These are phyloP conservation scores for Mechanitis messenoides DNA, from an alignment of 2,888 invertebrate genomes.

Conservation along the genomic window DNA sequence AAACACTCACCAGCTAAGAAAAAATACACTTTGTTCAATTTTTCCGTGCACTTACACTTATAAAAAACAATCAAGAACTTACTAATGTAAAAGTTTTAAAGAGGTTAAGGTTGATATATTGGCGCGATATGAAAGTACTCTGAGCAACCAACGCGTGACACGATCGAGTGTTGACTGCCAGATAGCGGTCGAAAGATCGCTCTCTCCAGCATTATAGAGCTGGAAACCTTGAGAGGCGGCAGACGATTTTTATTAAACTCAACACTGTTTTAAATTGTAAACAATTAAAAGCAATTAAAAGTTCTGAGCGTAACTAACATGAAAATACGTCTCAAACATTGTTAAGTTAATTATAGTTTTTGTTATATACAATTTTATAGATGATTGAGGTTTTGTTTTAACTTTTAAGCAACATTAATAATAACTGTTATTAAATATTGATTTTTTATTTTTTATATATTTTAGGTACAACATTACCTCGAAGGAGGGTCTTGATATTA, in stretches of 20 bases:
- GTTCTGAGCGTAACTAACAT: not conserved
- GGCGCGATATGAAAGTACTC: conserved; percentile 46
- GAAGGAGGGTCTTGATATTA: too few species aligned
- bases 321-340: too few species aligned
- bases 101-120: conserved; percentile 32
- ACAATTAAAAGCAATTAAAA: conserved; percentile 2
- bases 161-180: conserved; percentile 51
- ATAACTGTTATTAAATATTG: too few species aligned
- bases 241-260: conserved; percentile 20
- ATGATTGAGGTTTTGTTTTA: too few species aligned
- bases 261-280: not conserved
- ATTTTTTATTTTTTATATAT: too few species aligned
- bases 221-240: conserved; percentile 47
- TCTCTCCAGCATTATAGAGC: conserved; percentile 53
- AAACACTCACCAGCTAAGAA: not conserved
- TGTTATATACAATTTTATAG: too few species aligned
- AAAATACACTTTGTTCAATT: not conserved
- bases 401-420: too few species aligned
- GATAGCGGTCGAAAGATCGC: conserved; percentile 46
- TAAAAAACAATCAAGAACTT: conserved; percentile 17
- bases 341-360: too few species aligned
- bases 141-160: conserved; percentile 42
- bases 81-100: conserved; percentile 6
- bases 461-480: too few species aligned
- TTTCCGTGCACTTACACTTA: not conserved